Conservation (phyloP, 1,140 invertebrate species). For the Batillaria attramentaria region DNA sequence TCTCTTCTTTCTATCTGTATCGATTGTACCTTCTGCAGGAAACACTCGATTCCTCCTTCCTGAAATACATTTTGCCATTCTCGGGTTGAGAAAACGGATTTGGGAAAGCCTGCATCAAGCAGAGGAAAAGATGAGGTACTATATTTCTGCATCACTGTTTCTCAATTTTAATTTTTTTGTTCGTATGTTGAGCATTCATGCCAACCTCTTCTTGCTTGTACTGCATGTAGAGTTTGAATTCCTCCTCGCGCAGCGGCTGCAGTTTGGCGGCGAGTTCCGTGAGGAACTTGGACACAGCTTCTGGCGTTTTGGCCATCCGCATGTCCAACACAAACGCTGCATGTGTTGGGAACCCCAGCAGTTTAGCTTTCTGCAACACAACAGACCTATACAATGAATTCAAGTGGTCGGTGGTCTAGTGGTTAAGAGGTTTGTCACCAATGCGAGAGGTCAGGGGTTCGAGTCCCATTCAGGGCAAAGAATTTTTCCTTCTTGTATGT, state of each 20-base stretch:
- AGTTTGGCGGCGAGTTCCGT: slow-evolving; percentile 72
- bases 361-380: slow-evolving; percentile 69
- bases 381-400: not conserved
- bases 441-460: too few relatives aligned
- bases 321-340: slow-evolving; percentile 74
- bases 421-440: not conserved
- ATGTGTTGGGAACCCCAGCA: slow-evolving; percentile 74
- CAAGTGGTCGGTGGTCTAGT: not conserved
- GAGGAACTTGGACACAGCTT: slow-evolving; percentile 73
- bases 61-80: not conserved
- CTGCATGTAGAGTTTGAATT: slow-evolving; percentile 71
- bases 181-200: too few relatives aligned
- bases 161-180: too few relatives aligned
- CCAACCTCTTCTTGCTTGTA: slow-evolving; percentile 74
- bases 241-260: slow-evolving; percentile 71
- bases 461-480: too few relatives aligned
- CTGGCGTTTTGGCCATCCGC: slow-evolving; percentile 75
- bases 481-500: slow-evolving; percentile 65
- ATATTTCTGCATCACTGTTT: too few relatives aligned
- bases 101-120: not conserved
- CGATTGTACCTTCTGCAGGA: too few relatives aligned
- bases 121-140: not conserved
- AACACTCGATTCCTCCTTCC: too few relatives aligned
- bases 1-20: too few relatives aligned
- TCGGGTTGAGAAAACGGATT: not conserved